Base-by-base conservation (phyloP, 1,140 invertebrate genomes). In the Nasonia longicornis region DNA sequence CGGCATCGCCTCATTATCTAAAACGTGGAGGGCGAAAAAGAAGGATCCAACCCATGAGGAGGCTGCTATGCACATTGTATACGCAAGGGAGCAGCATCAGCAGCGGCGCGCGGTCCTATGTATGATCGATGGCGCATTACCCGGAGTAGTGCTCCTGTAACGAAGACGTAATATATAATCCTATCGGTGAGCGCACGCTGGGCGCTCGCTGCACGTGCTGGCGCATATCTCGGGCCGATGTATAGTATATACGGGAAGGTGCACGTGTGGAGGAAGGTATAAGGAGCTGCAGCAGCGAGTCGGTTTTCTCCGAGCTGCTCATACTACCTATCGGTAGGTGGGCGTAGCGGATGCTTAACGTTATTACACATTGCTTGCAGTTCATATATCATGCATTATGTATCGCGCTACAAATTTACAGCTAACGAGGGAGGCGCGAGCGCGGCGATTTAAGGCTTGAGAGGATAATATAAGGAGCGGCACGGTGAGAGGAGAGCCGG, bases 331-430 rank as follows among this genome's bases (percentile, higher is more conserved):
- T 22, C 58, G 31, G 67, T 29, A 86, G 83, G 87, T 88, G 85
- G 87, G 86, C 86, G 86, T 87, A 80, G 80, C 84, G 84, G 73
- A 82, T 83, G 80, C 84, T 84, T 80, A 83, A 85, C 85, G 79
- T 86, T 86, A 86, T 86, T 86, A 85, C 86, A 85, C 83, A 87
- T 86, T 85, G 83, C 84, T 84, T 84, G 79, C 82, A 87, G 84
- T 86, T 84, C 85, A 85, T 87, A 85, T 84, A 84, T 87, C 84
- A 85, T 84, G 83, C 80, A 80, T 85, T 86, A 85, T 84, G 80
- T 80, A 79, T 73, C 71, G 83, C 77, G 63, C 80, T 67, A 77
- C 80, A 83, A 78, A 80, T 80, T 42, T 64, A 81, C 75, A 64
- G 72, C 81, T 84, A 85, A 84, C 86, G 81, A 86, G 85, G 83